Percentiles rank a stretch among this genome's conserved stretches.
These are phyloP conservation scores for Uloborus plumipes DNA, from an alignment of 2,888 invertebrate genomes.

Conservation along the genomic window DNA sequence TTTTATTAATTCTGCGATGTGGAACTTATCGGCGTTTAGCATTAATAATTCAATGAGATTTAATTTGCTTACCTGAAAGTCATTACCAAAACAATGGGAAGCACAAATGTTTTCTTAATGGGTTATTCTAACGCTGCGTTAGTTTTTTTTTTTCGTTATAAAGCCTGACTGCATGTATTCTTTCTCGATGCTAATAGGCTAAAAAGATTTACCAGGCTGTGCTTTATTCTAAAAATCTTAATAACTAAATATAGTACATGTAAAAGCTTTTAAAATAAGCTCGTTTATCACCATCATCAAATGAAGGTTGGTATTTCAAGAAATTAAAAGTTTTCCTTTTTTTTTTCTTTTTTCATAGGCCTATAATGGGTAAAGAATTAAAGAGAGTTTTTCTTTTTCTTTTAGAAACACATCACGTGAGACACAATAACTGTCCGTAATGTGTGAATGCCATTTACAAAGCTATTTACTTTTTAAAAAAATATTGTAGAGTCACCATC, in stretches of 20 bases:
- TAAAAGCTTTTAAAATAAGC: slow-evolving; percentile 9
- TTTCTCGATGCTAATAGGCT: slow-evolving; percentile 18
- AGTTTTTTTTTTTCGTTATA: slow-evolving; percentile 16
- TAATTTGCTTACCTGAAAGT: slow-evolving; percentile 62
- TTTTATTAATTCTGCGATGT: slow-evolving; percentile 31
- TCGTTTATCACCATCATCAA: slow-evolving; percentile 37
- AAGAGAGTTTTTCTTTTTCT: no score
- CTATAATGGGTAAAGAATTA: no score
- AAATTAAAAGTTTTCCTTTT: no score
- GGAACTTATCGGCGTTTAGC: slow-evolving; percentile 62
- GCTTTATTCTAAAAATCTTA: slow-evolving; percentile 33
- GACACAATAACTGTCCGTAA: no score
- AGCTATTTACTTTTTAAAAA: no score
- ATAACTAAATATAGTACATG: slow-evolving; percentile 31
- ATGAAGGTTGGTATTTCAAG: no score
- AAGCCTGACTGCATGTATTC: background rate
- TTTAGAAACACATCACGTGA: no score
- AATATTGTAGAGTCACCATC: no score
- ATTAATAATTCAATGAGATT: slow-evolving; percentile 65
- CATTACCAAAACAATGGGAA: slow-evolving; percentile 57
- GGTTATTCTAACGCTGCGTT: slow-evolving; percentile 29
- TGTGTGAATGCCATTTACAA: no score
- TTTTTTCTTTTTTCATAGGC: no score
- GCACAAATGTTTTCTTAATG: slow-evolving; percentile 61
- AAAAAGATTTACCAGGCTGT: no score